Evolutionary conservation across 1,140 invertebrate genomes (phyloP), one percentile per base, ranked within the genome.

Genomic region (Drosophila paulistorum): DNA sequence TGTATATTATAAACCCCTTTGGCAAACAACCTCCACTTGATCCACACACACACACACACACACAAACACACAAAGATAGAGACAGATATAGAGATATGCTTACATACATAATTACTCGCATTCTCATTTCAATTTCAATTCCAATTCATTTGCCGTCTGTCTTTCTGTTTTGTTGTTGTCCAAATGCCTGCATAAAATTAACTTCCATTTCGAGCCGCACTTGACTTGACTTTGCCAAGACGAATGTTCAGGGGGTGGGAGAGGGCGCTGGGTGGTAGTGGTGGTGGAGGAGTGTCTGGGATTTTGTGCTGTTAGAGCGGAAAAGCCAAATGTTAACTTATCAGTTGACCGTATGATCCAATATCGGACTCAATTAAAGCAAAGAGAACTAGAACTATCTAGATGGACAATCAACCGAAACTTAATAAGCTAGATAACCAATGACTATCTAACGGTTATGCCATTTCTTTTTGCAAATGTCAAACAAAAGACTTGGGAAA

Each of bases 151-250:
- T 83, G 76, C 68, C 61, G 45, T 51, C 45, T 51, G 45, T 51
- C 45, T 51, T 10, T 51, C 45, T 51, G 17, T 1, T 48, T 9
- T 4, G 10, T 51, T 51, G 17, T 51, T 67, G 81, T 74, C 65
- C 58, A 59, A 83, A 84, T 82, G 42, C 79, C 74, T 82, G 79
- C 79, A 82, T 82, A 79, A 78, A 79, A 82, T 84, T 79, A 83
- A 66, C 64, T 54, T 26, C 51, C 20, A 39, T 55, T 37, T 65
- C 67, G 30, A 68, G 67, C 64, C 33, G 55, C 45, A 51, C 45
- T 51, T 51, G 45, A 51, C 45, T 51, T 51, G 45, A 51, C 45
- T 23, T 51, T 48, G 14, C 45, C 17, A 17, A 9, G 14, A 48
- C 3, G 45, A 17, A 7, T 17, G 14, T 9, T 26, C 23, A 26